Base-by-base conservation (phyloP, 2,113 vertebrate species). In the Takifugu bimaculatus region DNA sequence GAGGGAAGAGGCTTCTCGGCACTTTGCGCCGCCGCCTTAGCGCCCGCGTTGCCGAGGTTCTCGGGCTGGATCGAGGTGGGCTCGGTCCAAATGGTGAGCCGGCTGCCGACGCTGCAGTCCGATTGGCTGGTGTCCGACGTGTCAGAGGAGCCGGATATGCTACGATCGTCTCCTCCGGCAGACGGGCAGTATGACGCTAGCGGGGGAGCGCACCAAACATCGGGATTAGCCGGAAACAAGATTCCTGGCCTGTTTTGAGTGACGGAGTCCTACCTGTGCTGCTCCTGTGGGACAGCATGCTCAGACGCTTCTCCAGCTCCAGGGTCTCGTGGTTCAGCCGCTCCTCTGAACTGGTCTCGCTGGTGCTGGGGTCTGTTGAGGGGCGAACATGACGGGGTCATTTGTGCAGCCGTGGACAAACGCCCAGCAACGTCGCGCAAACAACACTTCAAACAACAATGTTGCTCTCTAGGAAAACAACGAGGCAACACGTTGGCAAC, bases 301-400 rank as follows among this genome's bases (percentile, higher is more conserved):
- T 97, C 50, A 99, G 91, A 1, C 96, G 89, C 63, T 95, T 97
- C 86, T 98, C 96, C 83, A 98, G 85, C 50, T 96, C 93, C 74
- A 94, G 88, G 14, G 94, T 86, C 75, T 97, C 96, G 5, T 94
- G 93, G 67, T 93, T 90, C 75, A 93, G 71, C 9, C 91, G 91
- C 74, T 95, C 94, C 81, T 97, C 95, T 26, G 77, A 75, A 48
- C 84, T 78, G 0, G 83, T 78, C 26, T 90, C 87, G 43, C 83
- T 93, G 64, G 74, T 63, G 70, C 78, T 87, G 65, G 90, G 89
- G 79, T 95, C 94, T 95, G 81, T 35, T 9, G 51, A 5, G 50
- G 12, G 57, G 15, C 29, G 35, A 14, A n/a, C 45, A 48, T 12
- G 12, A 3, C 4, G 43, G 43, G 9, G 11, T 14, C 20, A 20